Evolutionary conservation across 2,797 vertebrate species (phyloP).

Genomic region (Ispidina picta): DNA sequence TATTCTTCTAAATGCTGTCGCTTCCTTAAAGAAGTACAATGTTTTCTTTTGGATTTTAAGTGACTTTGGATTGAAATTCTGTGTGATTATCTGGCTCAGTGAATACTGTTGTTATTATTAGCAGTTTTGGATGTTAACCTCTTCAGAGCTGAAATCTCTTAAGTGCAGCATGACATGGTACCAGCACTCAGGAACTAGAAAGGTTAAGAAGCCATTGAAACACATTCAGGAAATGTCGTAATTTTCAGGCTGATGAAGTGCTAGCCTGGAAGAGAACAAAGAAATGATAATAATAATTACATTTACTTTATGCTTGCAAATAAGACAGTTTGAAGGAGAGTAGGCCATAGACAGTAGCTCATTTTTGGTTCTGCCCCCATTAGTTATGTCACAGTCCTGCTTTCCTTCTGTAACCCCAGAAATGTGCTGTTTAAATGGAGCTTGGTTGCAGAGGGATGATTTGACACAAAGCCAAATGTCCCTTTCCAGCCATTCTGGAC

Average conservation of each 20-base stretch:
- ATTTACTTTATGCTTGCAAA: neutral
- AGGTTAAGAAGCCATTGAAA: slow-evolving; percentile 42
- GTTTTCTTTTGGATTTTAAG: slow-evolving; percentile 45
- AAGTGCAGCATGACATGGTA: neutral
- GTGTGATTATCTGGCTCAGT: slow-evolving; percentile 42
- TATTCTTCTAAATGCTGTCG: slow-evolving; percentile 29
- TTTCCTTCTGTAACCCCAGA: neutral
- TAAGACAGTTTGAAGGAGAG: slow-evolving; percentile 10
- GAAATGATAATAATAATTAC: slow-evolving; percentile 3
- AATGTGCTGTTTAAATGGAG: neutral
- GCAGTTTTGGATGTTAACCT: slow-evolving; percentile 45
- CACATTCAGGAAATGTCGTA: slow-evolving; percentile 27
- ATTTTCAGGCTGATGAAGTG: slow-evolving; percentile 49
- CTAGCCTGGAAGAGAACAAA: slow-evolving; percentile 33
- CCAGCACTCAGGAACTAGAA: neutral
- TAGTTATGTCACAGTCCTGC: neutral
- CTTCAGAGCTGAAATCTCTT: neutral
- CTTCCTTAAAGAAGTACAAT: slow-evolving; percentile 35
- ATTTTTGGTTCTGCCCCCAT: slow-evolving; percentile 13
- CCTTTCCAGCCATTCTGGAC: neutral
- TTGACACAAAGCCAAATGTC: neutral
- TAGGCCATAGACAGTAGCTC: neutral
- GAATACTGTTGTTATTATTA: slow-evolving; percentile 39
- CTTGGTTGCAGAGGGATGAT: neutral
- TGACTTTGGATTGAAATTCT: slow-evolving; percentile 50